phyloP scores from a whole-genome alignment of 2,797 vertebrate genomes.

The Craterocephalus amniculus region DNA sequence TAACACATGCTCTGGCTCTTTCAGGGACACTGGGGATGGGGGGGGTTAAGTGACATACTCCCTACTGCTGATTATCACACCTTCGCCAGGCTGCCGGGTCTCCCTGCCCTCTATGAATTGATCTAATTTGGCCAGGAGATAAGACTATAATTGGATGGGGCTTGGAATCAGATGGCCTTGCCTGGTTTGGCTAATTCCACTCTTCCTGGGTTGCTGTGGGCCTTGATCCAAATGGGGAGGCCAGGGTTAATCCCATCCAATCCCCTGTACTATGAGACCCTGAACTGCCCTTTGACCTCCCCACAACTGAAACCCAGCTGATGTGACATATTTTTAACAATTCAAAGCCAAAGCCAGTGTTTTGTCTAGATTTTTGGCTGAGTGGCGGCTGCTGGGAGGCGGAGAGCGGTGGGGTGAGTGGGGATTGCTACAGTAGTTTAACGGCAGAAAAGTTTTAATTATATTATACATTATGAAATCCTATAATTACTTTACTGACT shows the following conservation, averaged over 20 bases:
- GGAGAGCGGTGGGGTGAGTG: too few species aligned
- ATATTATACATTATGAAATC: too few species aligned
- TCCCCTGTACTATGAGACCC: constrained; percentile 67
- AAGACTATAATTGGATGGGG: constrained; percentile 87
- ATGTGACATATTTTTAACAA: constrained; percentile 56
- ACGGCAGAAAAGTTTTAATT: too few species aligned
- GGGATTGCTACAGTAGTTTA: too few species aligned
- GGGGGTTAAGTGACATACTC: constrained; percentile 73
- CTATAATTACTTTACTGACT: constrained; percentile 63
- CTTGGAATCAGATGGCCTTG: constrained; percentile 82
- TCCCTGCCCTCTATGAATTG: constrained; percentile 78
- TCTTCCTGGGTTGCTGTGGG: constrained; percentile 80
- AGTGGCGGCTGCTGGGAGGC: too few species aligned
- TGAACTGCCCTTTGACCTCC: constrained; percentile 52
- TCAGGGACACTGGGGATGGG: constrained; percentile 51
- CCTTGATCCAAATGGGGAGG: constrained; percentile 72
- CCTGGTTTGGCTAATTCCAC: constrained; percentile 83
- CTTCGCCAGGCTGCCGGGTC: constrained; percentile 74
- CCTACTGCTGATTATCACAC: constrained; percentile 78
- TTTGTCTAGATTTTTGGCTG: too few species aligned
- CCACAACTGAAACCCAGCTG: constrained; percentile 56
- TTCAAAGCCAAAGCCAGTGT: too few species aligned
- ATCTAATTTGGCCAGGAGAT: constrained; percentile 85
- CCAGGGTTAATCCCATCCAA: constrained; percentile 88
- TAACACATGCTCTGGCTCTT: constrained; percentile 74